These are phyloP conservation scores for Rhynchopsitta pachyrhyncha DNA, from an alignment of 2,113 vertebrate genomes.

Conservation along the genomic window DNA sequence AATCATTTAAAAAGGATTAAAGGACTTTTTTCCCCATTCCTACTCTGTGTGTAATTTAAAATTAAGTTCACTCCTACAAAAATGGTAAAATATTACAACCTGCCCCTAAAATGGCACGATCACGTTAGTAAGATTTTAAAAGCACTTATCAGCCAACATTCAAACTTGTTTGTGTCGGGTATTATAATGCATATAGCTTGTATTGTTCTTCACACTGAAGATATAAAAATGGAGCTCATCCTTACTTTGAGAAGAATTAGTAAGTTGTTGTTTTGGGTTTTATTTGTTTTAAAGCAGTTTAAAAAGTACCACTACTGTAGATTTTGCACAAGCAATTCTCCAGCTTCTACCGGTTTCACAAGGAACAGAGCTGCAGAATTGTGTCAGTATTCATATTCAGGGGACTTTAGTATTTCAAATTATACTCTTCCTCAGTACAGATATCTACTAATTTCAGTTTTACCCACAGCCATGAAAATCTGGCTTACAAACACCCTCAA, in stretches of 20 bases:
- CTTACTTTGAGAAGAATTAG: background rate
- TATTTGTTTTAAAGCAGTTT: background rate
- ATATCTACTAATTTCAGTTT: background rate
- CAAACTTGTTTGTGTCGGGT: background rate
- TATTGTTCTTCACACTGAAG: background rate
- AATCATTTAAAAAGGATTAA: background rate
- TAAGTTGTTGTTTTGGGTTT: background rate
- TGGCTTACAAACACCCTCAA: background rate
- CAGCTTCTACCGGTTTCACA: background rate
- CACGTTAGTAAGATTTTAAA: background rate
- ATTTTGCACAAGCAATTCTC: background rate
- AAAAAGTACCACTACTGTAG: background rate
- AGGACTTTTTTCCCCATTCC: background rate
- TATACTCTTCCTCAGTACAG: background rate
- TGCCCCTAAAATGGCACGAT: background rate
- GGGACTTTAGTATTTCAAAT: background rate
- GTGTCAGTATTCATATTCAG: background rate
- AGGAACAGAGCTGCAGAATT: background rate
- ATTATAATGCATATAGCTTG: background rate
- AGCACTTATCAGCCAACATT: background rate
- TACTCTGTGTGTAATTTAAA: background rate
- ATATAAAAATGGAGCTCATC: background rate
- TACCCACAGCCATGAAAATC: background rate
- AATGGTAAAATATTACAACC: background rate
- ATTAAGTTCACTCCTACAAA: background rate